Evolutionary conservation across 2,888 invertebrate genomes (phyloP), one percentile per base, ranked within the genome.

Genomic region (Dolichomitus sp.): DNA sequence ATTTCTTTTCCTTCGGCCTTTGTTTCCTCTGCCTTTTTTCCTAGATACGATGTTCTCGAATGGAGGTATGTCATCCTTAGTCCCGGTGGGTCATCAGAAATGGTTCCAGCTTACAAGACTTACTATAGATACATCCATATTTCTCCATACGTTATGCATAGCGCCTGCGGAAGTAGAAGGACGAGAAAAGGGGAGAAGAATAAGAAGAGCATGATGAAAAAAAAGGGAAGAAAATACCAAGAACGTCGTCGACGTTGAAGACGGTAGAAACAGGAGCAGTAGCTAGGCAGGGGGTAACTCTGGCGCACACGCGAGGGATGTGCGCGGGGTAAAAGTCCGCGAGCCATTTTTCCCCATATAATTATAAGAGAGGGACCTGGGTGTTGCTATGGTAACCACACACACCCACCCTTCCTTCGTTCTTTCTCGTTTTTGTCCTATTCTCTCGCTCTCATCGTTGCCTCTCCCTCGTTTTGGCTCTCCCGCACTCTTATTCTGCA

Each of bases 311-410:
- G 81, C 23, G 81, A 77, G 79, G 85, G 79, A 78, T 85, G 87
- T 75, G 82, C 88, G 87, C 87, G 87, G 91, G 91, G 91, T 92
- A 92, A 92, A 92, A 92, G 92, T 92, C 92, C 92, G 92, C 92
- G 92, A 92, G 92, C 92, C 92, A 92, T 92, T 92, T 92, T 92
- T 92, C 92, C 92, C 92, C 92, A 92, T 92, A 92, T 92, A 92
- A 92, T 92, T 92, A 92, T 92, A 92, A 92, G 92, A 92, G 92
- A 92, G 91, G 92, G 92, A 91, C 92, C 66, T 89, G 92, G 90
- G 92, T 91, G 92, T 92, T 89, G 87, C 92, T 90, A 92, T 92
- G 91, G 92, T 83, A 89, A 92, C 92, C 80, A 83, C 86, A 87
- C 85, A 78, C 77, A 27, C 74, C 85, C 86, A 79, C 85, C 86